A percentile compares a stretch with the other conserved stretches of the same genome.
Conservation (phyloP, 2,797 vertebrate species). For the Dallia pectoralis region DNA sequence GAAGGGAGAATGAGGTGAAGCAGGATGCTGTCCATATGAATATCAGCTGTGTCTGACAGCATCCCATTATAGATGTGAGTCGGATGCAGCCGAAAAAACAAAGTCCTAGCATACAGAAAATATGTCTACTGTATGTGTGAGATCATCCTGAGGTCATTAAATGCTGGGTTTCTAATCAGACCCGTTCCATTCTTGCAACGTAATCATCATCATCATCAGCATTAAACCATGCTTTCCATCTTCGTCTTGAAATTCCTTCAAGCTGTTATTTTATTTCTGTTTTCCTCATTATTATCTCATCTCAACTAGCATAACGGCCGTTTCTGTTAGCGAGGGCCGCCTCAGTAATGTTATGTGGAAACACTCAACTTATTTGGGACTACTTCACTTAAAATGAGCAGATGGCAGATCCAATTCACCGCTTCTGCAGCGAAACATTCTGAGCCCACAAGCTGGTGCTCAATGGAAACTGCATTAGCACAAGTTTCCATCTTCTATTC, state of each 20-base stretch:
- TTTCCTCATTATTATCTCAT: not conserved
- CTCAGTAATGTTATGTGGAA: not conserved
- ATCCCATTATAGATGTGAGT: conserved; percentile 21
- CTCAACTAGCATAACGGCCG: not conserved
- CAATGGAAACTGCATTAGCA: not conserved
- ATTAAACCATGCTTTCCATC: not conserved
- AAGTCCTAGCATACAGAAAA: not conserved
- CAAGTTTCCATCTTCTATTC: not conserved
- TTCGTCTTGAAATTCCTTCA: not conserved
- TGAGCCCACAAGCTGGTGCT: not conserved
- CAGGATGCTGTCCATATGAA: not conserved
- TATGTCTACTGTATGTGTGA: conserved; percentile 3
- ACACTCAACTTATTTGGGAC: not conserved
- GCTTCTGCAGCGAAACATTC: not conserved
- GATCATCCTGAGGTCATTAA: not conserved
- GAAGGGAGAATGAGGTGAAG: not conserved
- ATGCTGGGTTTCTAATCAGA: not conserved
- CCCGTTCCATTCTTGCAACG: not conserved
- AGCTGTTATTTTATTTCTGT: conserved; percentile 1
- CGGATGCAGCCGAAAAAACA: conserved; percentile 6
- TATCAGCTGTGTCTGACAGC: not conserved
- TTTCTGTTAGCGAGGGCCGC: not conserved
- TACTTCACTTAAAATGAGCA: not conserved
- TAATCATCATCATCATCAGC: not conserved
- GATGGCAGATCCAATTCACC: not conserved